Evolutionary conservation across 2,797 vertebrate species (phyloP), one percentile per base, ranked within the genome.

Genomic region (Octomys mimax): DNA sequence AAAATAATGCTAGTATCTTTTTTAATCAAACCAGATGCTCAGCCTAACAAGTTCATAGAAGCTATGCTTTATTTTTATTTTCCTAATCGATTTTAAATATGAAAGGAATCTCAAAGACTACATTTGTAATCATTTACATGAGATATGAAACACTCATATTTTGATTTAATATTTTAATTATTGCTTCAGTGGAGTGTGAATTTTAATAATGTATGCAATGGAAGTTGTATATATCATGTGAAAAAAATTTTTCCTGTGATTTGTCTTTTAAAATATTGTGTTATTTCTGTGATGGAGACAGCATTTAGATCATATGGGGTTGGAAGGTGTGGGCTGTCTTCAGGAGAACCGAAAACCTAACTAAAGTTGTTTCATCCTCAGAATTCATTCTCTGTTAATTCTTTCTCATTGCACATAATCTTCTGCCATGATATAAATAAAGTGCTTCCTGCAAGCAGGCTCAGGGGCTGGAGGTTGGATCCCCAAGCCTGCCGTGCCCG

Each of bases 161-260:
- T 92, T 89, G 68, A 96, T 78, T 54, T 19, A 61, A 11, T 82
- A 73, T 49, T 96, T 57, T 92, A 92, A 71, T 89, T 80, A 93
- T 87, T 81, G 24, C 54, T 18, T 88, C 57, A 86, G 5, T 75
- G 2, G 57, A 68, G 57, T 70, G 14, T 95, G 83, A 90, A 87
- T 92, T 92, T 94, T 95, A 97, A 86, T 92, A 92, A 90, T 49
- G 94, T 79, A 33, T 49, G 81, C 87, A 89, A 46, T 75, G 14
- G n/a, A 95, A 61, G 22, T 87, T 61, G 16, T 68, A 66, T 84
- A 64, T 1, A 13, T 87, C 22, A 94, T 77, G 36, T 78, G 77
- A 89, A 95, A 91, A 92, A 80, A 46, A 8, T 62, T 75, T 95
- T 89, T 85, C 31, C 14, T 79, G 26, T 75, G 31, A 70, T 54